Base-by-base conservation (phyloP, 2,888 invertebrate genomes). In the Watsonalla cultraria region DNA sequence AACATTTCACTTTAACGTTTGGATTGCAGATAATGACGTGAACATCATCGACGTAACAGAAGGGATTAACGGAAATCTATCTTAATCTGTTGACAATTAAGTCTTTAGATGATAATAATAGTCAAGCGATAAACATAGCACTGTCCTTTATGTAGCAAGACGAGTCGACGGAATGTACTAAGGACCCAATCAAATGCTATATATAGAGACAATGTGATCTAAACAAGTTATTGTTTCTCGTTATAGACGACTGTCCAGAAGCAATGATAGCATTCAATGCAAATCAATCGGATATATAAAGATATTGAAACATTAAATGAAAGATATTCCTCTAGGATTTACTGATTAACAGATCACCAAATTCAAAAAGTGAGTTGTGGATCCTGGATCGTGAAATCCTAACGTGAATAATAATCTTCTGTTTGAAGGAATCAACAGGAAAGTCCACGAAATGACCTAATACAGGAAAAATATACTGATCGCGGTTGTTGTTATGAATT, bases 191-290 rank as follows among this genome's bases (percentile, higher is more conserved):
- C 15, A 42, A 35, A 51, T 35, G 51, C 65, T 74, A 69, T 71
- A 72, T 70, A 61, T 68, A 71, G 67, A 62, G 58, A 55, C 59
- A 54, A 62, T 65, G 59, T 58, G 58, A 64, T 58, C 55, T 57
- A 59, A 42, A 11, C 42, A 42, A 57, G 54, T 57, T 70, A 71
- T 72, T 68, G 70, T 74, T 70, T 61, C 55, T 56, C 62, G 65
- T 65, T 58, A 56, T 58, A 62, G 54, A 63, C 61, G 58, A 60
- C 51, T 59, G 51, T 7, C 60, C 57, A 55, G 56, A 64, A 68
- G 60, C 69, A 66, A 72, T 69, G 69, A 69, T 59, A 62, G 59
- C 69, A 84, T 84, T 83, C 76, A 83, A 85, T 84, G 83, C 74
- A 78, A 83, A 85, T 84, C 13, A 73, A 70, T 70, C 77, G 82